Evolutionary conservation across 2,888 invertebrate species (phyloP), one percentile per base, ranked within the genome.

Genomic region (Xestia xanthographa): DNA sequence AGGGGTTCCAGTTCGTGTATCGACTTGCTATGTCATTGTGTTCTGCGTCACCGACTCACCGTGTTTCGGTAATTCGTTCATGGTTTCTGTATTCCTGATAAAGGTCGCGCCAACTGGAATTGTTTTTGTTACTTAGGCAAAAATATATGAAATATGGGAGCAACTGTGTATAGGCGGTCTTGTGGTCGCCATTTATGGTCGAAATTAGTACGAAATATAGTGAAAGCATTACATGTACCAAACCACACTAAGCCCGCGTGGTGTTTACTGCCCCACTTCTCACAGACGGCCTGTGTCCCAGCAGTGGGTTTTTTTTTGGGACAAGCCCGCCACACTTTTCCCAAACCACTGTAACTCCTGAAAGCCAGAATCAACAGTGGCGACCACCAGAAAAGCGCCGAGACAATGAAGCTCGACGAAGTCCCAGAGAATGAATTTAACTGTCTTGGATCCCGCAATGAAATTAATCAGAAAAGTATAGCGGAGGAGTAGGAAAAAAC

Each of bases 61-160:
- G 20, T 81, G 56, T 63, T 45, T 41, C 34, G 29, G 20, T 48
- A 43, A 56, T 75, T 20, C 26, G 43, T 58, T 67, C 53, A 75
- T 81, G 58, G 41, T 66, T 82, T 50, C 38, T 65, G 26, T 50
- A 26, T 22, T 82, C 53, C 45, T 75, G 17, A 50, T 45, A 45
- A 29, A 43, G 34, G 6, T 12, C 14, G n/a, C 3, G 43, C 0
- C n/a, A 1, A 43, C 38, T 75, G 43, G 50, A 45, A 38, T n/a
- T 34, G 20, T 41, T 45, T 9, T 68, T 69, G n/a, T 69, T 68
- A 20, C 58, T 58, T 14, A 29, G 9, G 11, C 20, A 29, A 56
- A 20, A 29, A 17, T 56, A 17, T 48, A 58, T 41, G 2, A 43
- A 34, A 29, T 60, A 43, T 17, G 2, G 12, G 9, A 50, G 17